Evolutionary conservation across 2,113 vertebrate species (phyloP), one percentile per base, ranked within the genome.

Genomic region (Hypanus sabinus): DNA sequence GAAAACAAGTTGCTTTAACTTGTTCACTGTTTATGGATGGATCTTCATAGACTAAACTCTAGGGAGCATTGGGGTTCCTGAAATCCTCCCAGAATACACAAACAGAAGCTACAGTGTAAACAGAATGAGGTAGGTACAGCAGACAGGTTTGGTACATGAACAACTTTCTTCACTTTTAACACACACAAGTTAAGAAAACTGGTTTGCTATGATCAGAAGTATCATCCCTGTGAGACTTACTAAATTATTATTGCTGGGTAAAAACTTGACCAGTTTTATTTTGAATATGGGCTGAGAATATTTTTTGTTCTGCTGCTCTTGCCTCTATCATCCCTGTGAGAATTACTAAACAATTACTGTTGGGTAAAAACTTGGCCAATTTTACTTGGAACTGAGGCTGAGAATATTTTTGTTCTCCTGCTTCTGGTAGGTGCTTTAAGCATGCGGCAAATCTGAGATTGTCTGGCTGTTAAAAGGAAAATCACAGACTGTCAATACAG

Each of bases 31-130:
- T 97, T 97, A 97, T 95, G 96, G 94, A 94, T 94, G 96, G 94
- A 75, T 95, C 94, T 95, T 95, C 94, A 95, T 95, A 97, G 96
- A 97, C 96, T 97, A 97, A 97, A 97, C 96, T 96, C 94, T 90
- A 96, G 96, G 96, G 96, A 96, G 95, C 94, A 96, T 94, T 94
- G 79, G 94, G 94, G 94, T 95, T 95, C 95, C 94, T 95, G 96
- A 96, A 95, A 94, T 94, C 92, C 75, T 94, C 83, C 94, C 9
- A 94, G 0, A 94, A 95, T 95, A 96, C 81, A 96, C 95, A 97
- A 95, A 96, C 90, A 96, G 94, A 94, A 46, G 76, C 93, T 94
- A 96, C 94, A 94, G 94, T 96, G 68, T 97, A 97, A 97, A 97
- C 96, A 97, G 94, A 95, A 36, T 95, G 95, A 96, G 93, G 96